These are phyloP conservation scores for Catharus bicknelli DNA, from an alignment of 2,113 vertebrate species.

Conservation along the genomic window DNA sequence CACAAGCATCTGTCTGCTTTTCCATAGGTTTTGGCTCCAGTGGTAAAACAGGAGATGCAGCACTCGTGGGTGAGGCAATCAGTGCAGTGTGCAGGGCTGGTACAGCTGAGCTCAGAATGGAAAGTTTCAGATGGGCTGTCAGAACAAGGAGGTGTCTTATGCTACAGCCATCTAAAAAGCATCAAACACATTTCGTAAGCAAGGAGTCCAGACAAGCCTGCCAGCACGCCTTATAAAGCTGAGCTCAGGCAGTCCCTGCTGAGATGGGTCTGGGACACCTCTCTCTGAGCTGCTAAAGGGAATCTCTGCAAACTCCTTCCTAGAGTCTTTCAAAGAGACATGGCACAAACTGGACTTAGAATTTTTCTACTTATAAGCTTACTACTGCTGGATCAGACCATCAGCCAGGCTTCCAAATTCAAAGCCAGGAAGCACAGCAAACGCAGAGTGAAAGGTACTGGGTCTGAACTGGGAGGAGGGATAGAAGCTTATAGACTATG, in stretches of 20 bases:
- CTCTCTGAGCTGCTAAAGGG: not conserved
- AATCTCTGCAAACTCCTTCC: not conserved
- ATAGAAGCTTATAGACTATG: not conserved
- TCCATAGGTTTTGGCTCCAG: not conserved
- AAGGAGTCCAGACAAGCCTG: conserved; percentile 53
- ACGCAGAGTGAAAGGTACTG: conserved; percentile 80
- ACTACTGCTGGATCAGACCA: conserved; percentile 73
- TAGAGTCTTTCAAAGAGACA: conserved; percentile 25
- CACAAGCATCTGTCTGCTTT: not conserved
- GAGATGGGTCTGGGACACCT: conserved; percentile 4
- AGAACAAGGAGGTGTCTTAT: conserved; percentile 75
- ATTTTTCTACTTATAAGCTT: conserved; percentile 73
- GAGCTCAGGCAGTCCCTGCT: not conserved
- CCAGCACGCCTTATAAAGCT: conserved; percentile 63
- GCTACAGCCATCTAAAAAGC: conserved; percentile 9
- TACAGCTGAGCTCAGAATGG: not conserved
- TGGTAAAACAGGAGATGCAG: not conserved
- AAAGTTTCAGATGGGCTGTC: not conserved
- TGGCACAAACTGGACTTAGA: conserved; percentile 69
- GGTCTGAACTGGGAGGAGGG: not conserved
- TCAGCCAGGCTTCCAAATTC: conserved; percentile 58
- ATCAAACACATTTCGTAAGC: conserved; percentile 59
- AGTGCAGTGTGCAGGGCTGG: not conserved
- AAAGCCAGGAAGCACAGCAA: conserved; percentile 79
- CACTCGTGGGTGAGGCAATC: not conserved